These are phyloP conservation scores for Thumatha senex DNA, from an alignment of 2,888 invertebrate genomes.

Conservation along the genomic window DNA sequence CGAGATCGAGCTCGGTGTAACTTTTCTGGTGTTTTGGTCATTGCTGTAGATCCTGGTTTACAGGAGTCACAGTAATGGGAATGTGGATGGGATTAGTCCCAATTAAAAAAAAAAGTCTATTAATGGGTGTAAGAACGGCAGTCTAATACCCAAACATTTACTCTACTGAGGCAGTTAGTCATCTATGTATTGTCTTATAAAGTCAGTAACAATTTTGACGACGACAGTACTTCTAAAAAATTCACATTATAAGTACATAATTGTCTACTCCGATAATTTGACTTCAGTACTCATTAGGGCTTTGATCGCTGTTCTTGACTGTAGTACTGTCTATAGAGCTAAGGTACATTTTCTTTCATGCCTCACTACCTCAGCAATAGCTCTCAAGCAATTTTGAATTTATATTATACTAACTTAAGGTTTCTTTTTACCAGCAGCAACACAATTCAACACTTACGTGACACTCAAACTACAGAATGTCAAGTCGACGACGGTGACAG, in stretches of 20 bases:
- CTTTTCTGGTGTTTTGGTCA: too few relatives aligned
- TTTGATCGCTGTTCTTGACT: conserved; percentile 21
- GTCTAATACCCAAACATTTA: too few relatives aligned
- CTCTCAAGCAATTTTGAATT: conserved; percentile 13
- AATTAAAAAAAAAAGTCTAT: too few relatives aligned
- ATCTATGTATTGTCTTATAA: too few relatives aligned
- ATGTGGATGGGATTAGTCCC: too few relatives aligned
- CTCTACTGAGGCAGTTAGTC: too few relatives aligned
- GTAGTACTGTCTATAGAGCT: conserved; percentile 12
- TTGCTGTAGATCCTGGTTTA: too few relatives aligned
- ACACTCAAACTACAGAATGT: conserved; percentile 98
- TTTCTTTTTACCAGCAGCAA: conserved; percentile 83
- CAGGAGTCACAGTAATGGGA: too few relatives aligned
- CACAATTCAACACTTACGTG: conserved; percentile 98
- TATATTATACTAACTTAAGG: conserved; percentile 13
- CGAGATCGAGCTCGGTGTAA: too few relatives aligned
- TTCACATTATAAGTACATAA: too few relatives aligned
- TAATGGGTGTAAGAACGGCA: too few relatives aligned
- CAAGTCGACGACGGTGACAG: conserved; percentile 98
- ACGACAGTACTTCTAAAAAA: too few relatives aligned
- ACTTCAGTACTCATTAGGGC: conserved; percentile 21
- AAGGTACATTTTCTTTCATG: conserved; percentile 21
- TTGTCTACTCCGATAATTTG: conserved; percentile 9
- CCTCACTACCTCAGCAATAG: conserved; percentile 7
- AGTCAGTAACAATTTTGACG: neutral